These are phyloP conservation scores for Conistra vaccinii DNA, from an alignment of 2,888 invertebrate genomes.

Conservation along the genomic window DNA sequence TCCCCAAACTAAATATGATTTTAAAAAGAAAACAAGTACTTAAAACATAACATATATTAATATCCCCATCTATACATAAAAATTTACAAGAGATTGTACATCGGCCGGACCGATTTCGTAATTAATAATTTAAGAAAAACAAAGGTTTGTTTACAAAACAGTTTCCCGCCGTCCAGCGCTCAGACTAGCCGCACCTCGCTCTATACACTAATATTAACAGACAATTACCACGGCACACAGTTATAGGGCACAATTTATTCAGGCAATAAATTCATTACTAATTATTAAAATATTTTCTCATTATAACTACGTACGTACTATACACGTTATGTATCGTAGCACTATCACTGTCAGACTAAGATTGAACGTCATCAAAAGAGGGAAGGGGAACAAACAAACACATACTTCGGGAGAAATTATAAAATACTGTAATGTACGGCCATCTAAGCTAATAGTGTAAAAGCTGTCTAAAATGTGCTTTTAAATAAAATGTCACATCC, in stretches of 20 bases:
- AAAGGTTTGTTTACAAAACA: constrained; percentile 68
- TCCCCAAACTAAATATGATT: constrained; percentile 73
- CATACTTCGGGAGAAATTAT: constrained; percentile 66
- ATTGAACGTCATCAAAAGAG: constrained; percentile 72
- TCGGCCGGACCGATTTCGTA: constrained; percentile 79
- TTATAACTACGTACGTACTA: constrained; percentile 80
- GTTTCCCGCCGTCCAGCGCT: constrained; percentile 67
- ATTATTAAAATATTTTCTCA: constrained; percentile 74
- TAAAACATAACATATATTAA: constrained; percentile 87
- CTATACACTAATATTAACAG: constrained; percentile 70
- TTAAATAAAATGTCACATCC: constrained; percentile 86
- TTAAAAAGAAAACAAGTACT: constrained; percentile 81
- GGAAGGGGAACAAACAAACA: constrained; percentile 61
- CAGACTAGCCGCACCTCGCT: constrained; percentile 70
- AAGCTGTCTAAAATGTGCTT: constrained; percentile 79
- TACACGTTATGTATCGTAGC: constrained; percentile 80
- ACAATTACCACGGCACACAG: constrained; percentile 82
- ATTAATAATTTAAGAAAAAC: constrained; percentile 83
- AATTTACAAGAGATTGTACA: constrained; percentile 89
- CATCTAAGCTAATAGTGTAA: constrained; percentile 74
- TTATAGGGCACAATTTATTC: constrained; percentile 86
- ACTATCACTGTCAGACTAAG: constrained; percentile 82
- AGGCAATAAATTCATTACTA: constrained; percentile 80
- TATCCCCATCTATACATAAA: constrained; percentile 89
- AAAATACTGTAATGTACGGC: constrained; percentile 65